Percentiles rank a stretch among this genome's conserved stretches.
phyloP scores from a whole-genome alignment of 2,113 vertebrate species.

The Cavia aperea region DNA sequence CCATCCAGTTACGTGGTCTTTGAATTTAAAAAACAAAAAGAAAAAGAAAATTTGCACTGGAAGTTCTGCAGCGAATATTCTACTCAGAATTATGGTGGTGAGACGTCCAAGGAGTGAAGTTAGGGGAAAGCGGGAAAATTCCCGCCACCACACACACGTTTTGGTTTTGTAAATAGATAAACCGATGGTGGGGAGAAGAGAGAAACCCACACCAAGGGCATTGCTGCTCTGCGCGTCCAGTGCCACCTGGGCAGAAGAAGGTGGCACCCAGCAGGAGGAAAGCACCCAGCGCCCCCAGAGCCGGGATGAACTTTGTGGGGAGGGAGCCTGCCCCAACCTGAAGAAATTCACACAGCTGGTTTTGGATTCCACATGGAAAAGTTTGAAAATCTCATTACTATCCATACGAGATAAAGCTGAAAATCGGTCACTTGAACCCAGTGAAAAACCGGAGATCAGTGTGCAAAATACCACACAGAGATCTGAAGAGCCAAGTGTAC shows the following conservation, averaged over 20 bases:
- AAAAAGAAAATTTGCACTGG: background rate
- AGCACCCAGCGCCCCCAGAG: no score
- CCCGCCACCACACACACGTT: background rate
- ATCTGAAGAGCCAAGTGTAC: background rate
- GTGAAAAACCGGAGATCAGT: background rate
- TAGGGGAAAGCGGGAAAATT: background rate
- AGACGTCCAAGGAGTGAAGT: background rate
- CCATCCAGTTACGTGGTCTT: background rate
- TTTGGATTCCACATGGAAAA: background rate
- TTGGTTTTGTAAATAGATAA: background rate
- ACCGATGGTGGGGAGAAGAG: no score
- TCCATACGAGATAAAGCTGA: background rate
- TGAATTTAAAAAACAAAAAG: background rate
- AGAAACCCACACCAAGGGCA: background rate
- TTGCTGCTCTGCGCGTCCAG: no score
- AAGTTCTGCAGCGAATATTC: background rate
- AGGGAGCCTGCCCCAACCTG: background rate
- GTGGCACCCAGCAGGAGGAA: background rate
- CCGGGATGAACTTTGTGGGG: no score
- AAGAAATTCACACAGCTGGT: no score
- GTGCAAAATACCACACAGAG: background rate
- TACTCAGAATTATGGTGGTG: background rate
- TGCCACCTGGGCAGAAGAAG: no score
- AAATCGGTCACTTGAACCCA: background rate
- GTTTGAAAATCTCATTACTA: background rate